Percentiles rank a stretch among this genome's conserved stretches.
Evolutionary conservation across 2,888 invertebrate species (phyloP).

Genomic region (Melanophora roralis): DNA sequence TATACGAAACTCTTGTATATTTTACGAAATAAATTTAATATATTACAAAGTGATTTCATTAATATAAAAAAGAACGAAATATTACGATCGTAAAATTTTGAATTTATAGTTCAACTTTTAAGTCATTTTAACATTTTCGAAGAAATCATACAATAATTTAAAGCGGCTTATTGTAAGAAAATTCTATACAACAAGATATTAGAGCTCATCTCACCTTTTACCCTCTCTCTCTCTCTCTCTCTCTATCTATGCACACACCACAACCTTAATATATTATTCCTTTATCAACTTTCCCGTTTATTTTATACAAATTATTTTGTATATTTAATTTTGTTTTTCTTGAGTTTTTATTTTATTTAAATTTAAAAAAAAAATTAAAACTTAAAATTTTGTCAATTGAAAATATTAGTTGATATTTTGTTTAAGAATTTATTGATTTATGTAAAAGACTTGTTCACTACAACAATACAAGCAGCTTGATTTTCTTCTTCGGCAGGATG

Average conservation of each 20-base stretch:
- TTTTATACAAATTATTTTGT: neutral
- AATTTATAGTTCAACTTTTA: too few relatives aligned
- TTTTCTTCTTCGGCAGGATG: constrained; percentile 64
- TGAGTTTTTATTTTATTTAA: neutral
- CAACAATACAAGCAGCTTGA: constrained; percentile 67
- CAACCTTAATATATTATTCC: constrained; percentile 35
- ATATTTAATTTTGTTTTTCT: constrained; percentile 6
- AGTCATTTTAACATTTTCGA: too few relatives aligned
- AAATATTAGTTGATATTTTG: constrained; percentile 33
- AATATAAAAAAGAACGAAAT: too few relatives aligned
- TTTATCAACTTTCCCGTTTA: neutral
- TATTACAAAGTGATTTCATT: too few relatives aligned
- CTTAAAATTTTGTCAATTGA: constrained; percentile 18
- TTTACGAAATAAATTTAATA: too few relatives aligned
- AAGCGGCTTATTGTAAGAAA: too few relatives aligned
- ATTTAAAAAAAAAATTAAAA: neutral
- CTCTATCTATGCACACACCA: constrained; percentile 55
- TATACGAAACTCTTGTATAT: too few relatives aligned
- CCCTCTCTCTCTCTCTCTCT: too few relatives aligned
- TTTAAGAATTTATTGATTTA: constrained; percentile 58
- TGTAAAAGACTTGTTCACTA: constrained; percentile 58
- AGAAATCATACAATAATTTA: too few relatives aligned
- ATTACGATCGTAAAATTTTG: too few relatives aligned
- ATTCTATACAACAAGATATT: too few relatives aligned
- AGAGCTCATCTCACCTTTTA: neutral